phyloP scores from a whole-genome alignment of 2,797 vertebrate species.

The Poecilia picta region DNA sequence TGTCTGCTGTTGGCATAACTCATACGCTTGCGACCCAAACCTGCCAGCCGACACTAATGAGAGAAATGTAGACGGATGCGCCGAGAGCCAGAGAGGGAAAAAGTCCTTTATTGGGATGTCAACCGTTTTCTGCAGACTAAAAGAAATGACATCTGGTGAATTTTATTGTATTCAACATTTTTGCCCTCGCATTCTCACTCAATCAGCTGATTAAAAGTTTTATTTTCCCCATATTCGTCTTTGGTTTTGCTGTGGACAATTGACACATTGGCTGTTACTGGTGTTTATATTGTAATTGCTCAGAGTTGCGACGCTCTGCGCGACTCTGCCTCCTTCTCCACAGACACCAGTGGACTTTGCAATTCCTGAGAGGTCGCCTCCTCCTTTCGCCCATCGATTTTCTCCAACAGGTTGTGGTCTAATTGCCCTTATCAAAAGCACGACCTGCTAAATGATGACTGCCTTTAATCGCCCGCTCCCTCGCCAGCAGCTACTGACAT shows the following conservation, averaged over 20 bases:
- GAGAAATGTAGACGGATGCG: slow-evolving; percentile 45
- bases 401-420: slow-evolving; percentile 72
- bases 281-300: slow-evolving; percentile 5
- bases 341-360: slow-evolving; percentile 10
- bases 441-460: slow-evolving; percentile 73
- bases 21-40: slow-evolving; percentile 43
- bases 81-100: not conserved
- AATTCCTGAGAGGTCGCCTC: slow-evolving; percentile 36
- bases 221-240: slow-evolving; percentile 14
- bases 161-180: slow-evolving; percentile 25
- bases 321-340: slow-evolving; percentile 10
- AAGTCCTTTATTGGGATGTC: slow-evolving; percentile 36
- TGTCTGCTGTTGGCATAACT: slow-evolving; percentile 44
- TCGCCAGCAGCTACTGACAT: slow-evolving; percentile 78
- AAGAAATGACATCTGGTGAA: slow-evolving; percentile 17
- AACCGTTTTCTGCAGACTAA: slow-evolving; percentile 29
- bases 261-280: slow-evolving; percentile 14
- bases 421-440: slow-evolving; percentile 84
- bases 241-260: not conserved
- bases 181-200: slow-evolving; percentile 13
- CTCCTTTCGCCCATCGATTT: slow-evolving; percentile 67
- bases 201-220: slow-evolving; percentile 16
- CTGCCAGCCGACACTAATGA: slow-evolving; percentile 39
- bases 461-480: slow-evolving; percentile 71
- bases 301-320: slow-evolving; percentile 8